Conservation (phyloP, 2,797 vertebrate genomes). For the Trachops cirrhosus region DNA sequence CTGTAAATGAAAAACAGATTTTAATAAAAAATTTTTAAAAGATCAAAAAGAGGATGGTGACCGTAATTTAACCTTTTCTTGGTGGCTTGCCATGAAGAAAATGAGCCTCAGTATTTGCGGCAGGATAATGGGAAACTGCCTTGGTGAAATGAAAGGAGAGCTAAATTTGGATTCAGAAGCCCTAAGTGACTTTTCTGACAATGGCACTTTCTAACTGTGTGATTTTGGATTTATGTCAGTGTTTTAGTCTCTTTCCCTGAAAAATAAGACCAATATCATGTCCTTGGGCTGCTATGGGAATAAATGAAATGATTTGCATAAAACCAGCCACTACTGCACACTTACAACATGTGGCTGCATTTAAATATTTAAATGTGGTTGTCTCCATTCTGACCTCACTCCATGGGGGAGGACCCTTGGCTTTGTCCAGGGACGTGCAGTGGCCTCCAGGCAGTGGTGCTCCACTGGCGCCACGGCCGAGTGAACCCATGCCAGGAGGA, state of each 20-base stretch:
- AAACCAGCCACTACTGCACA: not conserved
- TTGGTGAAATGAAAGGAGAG: not conserved
- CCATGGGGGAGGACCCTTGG: fast-evolving
- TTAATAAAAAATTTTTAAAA: not conserved
- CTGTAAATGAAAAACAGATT: not conserved
- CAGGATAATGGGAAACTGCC: not conserved
- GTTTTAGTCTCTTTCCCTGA: not conserved
- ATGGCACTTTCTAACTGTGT: not conserved
- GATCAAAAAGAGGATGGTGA: not conserved
- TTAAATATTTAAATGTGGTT: not conserved
- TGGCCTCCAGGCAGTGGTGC: not conserved
- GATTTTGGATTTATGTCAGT: not conserved
- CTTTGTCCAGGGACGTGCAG: not conserved
- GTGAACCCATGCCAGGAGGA: not conserved
- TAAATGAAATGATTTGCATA: not conserved
- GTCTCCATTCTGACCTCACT: not conserved
- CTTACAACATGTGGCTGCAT: not conserved
- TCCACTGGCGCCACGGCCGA: not conserved
- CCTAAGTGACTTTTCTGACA: not conserved
- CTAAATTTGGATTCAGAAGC: not conserved
- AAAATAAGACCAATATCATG: not conserved
- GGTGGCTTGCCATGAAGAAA: not conserved
- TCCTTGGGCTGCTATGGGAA: not conserved
- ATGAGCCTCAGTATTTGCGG: not conserved
- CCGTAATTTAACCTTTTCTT: not conserved